A percentile compares a stretch with the other conserved stretches of the same genome.
Evolutionary conservation across 2,113 vertebrate species (phyloP).

Genomic region (Mesoclemmys tuberculata): DNA sequence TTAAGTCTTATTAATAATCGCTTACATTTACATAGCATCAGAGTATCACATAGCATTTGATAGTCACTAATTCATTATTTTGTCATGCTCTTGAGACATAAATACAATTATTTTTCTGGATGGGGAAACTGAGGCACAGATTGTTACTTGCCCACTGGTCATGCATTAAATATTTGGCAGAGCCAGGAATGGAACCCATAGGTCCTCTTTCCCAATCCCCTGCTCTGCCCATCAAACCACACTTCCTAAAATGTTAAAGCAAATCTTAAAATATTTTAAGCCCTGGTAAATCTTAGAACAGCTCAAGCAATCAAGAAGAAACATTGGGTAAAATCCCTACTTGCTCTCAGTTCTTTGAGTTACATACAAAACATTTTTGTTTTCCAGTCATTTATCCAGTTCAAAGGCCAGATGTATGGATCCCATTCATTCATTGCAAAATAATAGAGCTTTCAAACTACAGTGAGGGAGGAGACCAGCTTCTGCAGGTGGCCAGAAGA

Average conservation of each 20-base stretch:
- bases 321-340: not conserved
- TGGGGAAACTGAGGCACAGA: not conserved
- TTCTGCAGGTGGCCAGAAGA: not conserved
- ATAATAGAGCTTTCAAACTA: not conserved
- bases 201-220: not conserved
- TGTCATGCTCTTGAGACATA: not conserved
- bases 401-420: not conserved
- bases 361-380: not conserved
- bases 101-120: not conserved
- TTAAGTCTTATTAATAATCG: slow-evolving; percentile 1
- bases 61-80: not conserved
- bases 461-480: not conserved
- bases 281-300: not conserved
- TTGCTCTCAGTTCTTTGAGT: not conserved
- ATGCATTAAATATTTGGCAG: not conserved
- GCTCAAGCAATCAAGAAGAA: not conserved
- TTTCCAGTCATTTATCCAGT: not conserved
- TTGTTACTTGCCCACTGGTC: not conserved
- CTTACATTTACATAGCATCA: not conserved
- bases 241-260: not conserved
- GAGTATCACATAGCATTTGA: not conserved
- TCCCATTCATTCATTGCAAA: not conserved
- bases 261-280: not conserved
- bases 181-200: not conserved
- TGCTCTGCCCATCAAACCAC: fast-evolving